Base-by-base conservation (phyloP, 2,113 vertebrate genomes). In the Cacatua alba region DNA sequence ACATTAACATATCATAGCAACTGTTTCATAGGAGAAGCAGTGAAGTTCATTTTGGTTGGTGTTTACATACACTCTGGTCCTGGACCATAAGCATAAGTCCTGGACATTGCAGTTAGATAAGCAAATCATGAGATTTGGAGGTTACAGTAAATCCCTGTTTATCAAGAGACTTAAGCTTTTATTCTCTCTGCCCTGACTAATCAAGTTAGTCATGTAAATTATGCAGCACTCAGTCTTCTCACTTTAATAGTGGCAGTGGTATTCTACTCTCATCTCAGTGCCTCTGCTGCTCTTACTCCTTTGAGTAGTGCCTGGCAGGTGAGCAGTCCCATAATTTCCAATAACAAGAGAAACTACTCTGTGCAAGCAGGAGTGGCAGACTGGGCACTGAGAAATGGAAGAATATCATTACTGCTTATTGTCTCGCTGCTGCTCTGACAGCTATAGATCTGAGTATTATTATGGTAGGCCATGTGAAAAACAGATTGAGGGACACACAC, bases 221-320 rank as follows among this genome's bases (percentile, higher is more conserved):
- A 46, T 29, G 16, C 39, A 83, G 28, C 25, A 57, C 24, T 71
- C 33, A 44, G 9, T 20, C 28, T 26, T 85, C 11, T 81, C 12
- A 37, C 31, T 86, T 65, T 78, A 39, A 37, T 33, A 53, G 19
- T 0, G 0, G 6, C 3, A 2, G 13, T 4, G 3, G 26, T 44
- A n/a, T 24, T 21, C 48, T 48, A 60, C n/a, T 31, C 48, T 43
- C 23, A 7, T 52, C 44, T 88, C 57, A 4, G 28, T 48, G 20
- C 10, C 18, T 87, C 39, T 76, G 44, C 39, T 72, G 37, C 31
- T 86, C 19, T 72, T 68, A 48, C 26, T 87, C 52, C 35, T 75
- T 41, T 53, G n/a, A 59, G 33, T n/a, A 67, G 53, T 10, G 18
- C 24, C 55, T 81, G n/a, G 11, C 49, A 80, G 35, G n/a, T 33